Evolutionary conservation across 2,888 invertebrate species (phyloP), one percentile per base, ranked within the genome.

Genomic region (Harpagoxenus sublaevis): DNA sequence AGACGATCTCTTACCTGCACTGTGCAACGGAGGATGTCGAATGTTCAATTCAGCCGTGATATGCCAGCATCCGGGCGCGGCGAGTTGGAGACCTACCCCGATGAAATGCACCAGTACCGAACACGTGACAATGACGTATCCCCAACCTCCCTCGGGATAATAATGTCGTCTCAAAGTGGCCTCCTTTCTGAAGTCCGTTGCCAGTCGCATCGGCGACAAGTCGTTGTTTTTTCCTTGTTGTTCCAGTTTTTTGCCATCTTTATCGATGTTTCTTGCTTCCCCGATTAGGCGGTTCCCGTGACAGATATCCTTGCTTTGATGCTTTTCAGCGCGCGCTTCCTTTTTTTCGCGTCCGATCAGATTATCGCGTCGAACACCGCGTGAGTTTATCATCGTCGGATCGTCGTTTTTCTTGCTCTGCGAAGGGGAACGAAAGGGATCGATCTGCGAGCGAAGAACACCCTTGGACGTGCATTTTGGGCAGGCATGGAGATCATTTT

Each of bases 101-200:
- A 98, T 95, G 84, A 97, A 95, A 94, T 98, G 97, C 53, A 97
- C 97, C 82, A 97, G 95, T 31, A 97, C 96, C 48, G 97, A 97
- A 88, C 97, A 97, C 77, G 96, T 96, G 70, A 97, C 96, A 84
- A 98, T 96, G 79, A 98, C 96, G 97, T 97, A 98, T 55, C 98
- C 98, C 98, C 98, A 98, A 28, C 98, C 98, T 4, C 98, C 98
- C 95, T 98, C 98, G 15, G 98, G 98, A 95, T 98, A 98, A 95
- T 98, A 98, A 90, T 98, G 97, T 63, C 97, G 96, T 83, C 97
- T 96, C 66, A 97, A 96, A 42, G 93, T 94, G 53, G 91, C 89
- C 85, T 94, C 93, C 79, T 94, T 94, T 57, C 89, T 90, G 62
- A 88, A 88, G 74, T 92, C 93, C 35, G 28, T 8, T 71, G 81